Evolutionary conservation across 2,797 vertebrate species (phyloP), one percentile per base, ranked within the genome.

Genomic region (Clarias platycephalus): DNA sequence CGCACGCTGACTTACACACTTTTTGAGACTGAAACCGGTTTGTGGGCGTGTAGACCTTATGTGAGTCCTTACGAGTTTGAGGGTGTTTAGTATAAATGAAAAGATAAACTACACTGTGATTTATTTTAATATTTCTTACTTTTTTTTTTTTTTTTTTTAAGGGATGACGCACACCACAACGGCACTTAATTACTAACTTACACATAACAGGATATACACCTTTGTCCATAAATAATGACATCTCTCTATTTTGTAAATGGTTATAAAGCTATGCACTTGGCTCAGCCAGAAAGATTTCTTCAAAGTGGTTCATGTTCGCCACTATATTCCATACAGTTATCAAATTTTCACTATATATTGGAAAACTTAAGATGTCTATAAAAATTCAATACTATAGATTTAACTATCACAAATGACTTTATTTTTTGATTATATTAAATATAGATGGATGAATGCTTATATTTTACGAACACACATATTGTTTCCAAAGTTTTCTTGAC

Each of bases 261-360:
- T 72, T 88, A 80, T 85, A 70, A 90, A 90, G 85, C 89, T 91
- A 90, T 90, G 91, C 91, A 91, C 89, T 89, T 60, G 81, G 90
- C 82, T 90, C 87, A 64, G 57, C 83, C 63, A 60, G 67, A 83
- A 88, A 84, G 85, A 85, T 80, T 88, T 83, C 82, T 68, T 66
- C 67, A 31, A 62, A 84, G 75, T 86, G 81, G 81, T 85, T 83
- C 28, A 58, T 83, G 85, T 83, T 82, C 62, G 81, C 82, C 84
- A 80, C 66, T 84, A 49, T 84, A 74, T 85, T 71, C 44, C 49
- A 67, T 81, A 74, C 68, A 87, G 57, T 84, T 40, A 89, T 78
- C 31, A 86, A 72, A 87, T 44, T 66, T 71, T 64, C 83, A 75
- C 28, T 70, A 72, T 81, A 84, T 86, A 83, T 84, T 83, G 40